Conservation (phyloP, 2,888 invertebrate genomes). For the Limnephilus marmoratus region DNA sequence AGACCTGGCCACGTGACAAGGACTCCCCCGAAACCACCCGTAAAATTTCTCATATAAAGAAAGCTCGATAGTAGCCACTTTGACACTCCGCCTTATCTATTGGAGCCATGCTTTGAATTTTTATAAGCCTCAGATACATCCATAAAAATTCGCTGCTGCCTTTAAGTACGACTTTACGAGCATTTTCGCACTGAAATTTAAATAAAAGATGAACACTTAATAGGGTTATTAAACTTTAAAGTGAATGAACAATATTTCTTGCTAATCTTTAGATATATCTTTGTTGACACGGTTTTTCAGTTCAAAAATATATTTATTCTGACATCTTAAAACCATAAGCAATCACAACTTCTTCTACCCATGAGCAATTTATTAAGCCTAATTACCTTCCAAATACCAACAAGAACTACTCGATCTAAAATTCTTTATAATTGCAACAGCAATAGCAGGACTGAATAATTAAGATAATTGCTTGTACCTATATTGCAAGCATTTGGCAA, state of each 20-base stretch:
- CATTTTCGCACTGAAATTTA: conserved; percentile 48
- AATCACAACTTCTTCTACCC: too few species aligned
- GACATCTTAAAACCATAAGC: neutral
- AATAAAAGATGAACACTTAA: conserved; percentile 52
- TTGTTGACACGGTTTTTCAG: neutral
- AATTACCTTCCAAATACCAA: too few species aligned
- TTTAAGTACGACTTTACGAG: conserved; percentile 52
- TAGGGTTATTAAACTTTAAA: conserved; percentile 34
- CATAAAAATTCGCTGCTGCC: conserved; percentile 57
- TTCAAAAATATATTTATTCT: neutral
- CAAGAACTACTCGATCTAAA: too few species aligned
- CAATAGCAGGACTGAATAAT: too few species aligned
- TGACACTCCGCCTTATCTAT: conserved; percentile 65
- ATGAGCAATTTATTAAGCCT: too few species aligned
- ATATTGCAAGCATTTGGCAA: too few species aligned
- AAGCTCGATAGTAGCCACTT: conserved; percentile 54
- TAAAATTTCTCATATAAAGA: conserved; percentile 55
- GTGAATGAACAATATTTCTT: conserved; percentile 43
- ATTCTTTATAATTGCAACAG: too few species aligned
- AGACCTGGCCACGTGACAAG: conserved; percentile 49
- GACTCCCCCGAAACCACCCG: conserved; percentile 48
- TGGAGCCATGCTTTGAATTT: conserved; percentile 63
- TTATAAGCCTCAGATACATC: conserved; percentile 60
- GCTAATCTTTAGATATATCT: conserved; percentile 14
- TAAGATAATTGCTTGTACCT: too few species aligned